A percentile compares a stretch with the other conserved stretches of the same genome.
phyloP scores from a whole-genome alignment of 2,888 invertebrate genomes.

The Alcis repandata region DNA sequence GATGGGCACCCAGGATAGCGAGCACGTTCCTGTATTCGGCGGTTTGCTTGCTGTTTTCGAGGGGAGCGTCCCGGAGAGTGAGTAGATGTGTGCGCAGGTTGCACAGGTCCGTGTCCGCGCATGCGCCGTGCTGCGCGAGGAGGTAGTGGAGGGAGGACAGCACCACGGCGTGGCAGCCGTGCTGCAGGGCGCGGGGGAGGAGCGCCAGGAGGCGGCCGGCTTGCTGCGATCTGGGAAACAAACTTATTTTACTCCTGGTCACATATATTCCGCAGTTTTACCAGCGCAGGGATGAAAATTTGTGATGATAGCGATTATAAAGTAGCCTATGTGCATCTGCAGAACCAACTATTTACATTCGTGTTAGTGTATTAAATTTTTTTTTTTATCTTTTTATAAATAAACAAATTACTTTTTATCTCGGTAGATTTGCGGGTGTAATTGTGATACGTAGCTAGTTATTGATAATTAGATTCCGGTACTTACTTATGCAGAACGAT shows the following conservation, averaged over 20 bases:
- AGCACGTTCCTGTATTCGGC: neutral
- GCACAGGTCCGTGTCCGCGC: neutral
- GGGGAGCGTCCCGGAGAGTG: neutral
- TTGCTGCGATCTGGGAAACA: constrained; percentile 1
- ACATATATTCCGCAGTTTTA: no score
- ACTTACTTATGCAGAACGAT: constrained; percentile 5
- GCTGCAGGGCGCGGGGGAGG: neutral
- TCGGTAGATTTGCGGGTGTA: no score
- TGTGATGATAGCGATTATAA: no score
- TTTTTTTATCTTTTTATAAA: no score
- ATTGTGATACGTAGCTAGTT: no score
- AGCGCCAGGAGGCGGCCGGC: neutral
- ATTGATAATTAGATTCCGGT: neutral
- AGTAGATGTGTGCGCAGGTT: neutral
- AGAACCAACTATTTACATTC: no score
- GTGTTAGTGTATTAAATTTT: no score
- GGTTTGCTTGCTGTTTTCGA: neutral
- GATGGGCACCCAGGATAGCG: constrained; percentile 72
- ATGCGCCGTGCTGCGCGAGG: neutral
- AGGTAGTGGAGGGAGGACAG: constrained; percentile 5
- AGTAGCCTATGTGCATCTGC: no score
- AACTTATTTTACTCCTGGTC: neutral
- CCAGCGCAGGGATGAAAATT: no score
- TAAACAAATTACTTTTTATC: no score
- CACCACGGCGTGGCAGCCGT: constrained; percentile 2